These are phyloP conservation scores for Drosophila neutralis DNA, from an alignment of 2,888 invertebrate species.

Conservation along the genomic window DNA sequence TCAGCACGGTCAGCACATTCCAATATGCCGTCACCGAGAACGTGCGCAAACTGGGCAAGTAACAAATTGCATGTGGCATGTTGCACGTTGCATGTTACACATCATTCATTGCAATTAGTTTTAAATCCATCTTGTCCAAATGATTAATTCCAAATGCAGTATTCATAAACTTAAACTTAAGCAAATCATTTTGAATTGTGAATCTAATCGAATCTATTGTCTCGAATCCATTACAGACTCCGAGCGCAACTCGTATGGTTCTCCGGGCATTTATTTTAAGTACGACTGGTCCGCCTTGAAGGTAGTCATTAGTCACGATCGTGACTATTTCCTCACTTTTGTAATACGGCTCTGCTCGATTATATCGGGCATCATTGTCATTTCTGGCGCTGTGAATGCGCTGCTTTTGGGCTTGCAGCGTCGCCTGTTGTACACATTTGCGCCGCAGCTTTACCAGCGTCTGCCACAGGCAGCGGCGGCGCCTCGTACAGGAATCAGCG, in stretches of 20 bases:
- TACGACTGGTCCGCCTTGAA: constrained; percentile 97
- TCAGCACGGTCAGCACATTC: constrained; percentile 91
- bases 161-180: no score
- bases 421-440: constrained; percentile 59
- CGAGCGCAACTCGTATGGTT: constrained; percentile 93
- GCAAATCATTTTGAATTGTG: neutral
- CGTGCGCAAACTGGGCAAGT: constrained; percentile 89
- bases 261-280: constrained; percentile 97
- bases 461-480: constrained; percentile 32
- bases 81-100: neutral
- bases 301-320: constrained; percentile 92
- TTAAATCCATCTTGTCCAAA: neutral
- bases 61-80: neutral
- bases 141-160: no score
- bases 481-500: constrained; percentile 14
- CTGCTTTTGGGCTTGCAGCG: constrained; percentile 68
- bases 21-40: constrained; percentile 98
- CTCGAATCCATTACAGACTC: constrained; percentile 83
- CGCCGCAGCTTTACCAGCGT: constrained; percentile 69
- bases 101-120: neutral
- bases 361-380: constrained; percentile 96
- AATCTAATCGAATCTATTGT: neutral
- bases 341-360: constrained; percentile 95
- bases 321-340: constrained; percentile 92
- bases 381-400: constrained; percentile 86